Conservation (phyloP, 2,888 invertebrate genomes). For the Spisula subtruncata region DNA sequence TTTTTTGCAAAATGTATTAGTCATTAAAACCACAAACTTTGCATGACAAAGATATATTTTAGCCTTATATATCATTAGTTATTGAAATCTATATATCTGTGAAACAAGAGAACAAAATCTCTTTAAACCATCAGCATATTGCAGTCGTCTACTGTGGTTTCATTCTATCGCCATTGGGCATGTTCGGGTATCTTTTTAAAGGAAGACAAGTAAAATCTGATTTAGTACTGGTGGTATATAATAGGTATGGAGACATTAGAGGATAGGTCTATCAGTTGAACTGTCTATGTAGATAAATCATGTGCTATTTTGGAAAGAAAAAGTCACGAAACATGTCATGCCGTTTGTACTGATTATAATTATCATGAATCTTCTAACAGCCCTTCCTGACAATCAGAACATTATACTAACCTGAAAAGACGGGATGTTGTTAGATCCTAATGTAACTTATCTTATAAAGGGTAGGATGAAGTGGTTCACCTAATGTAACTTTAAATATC, state of each 20-base stretch:
- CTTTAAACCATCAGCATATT: background rate
- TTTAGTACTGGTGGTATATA: background rate
- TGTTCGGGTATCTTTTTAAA: background rate
- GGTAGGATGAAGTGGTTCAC: too few relatives aligned
- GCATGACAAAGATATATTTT: background rate
- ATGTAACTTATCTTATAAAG: too few relatives aligned
- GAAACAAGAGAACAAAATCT: background rate
- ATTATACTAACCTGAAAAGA: too few relatives aligned
- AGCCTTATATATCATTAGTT: background rate
- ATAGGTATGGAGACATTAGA: background rate
- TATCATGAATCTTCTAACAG: too few relatives aligned
- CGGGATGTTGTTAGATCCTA: too few relatives aligned
- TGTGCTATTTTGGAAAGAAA: background rate
- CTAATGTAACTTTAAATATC: too few relatives aligned
- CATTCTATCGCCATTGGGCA: background rate
- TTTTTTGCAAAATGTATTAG: background rate
- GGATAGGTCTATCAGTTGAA: background rate
- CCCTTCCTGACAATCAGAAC: too few relatives aligned
- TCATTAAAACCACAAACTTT: background rate
- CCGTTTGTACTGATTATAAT: too few relatives aligned
- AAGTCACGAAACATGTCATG: background rate
- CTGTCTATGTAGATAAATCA: conserved; percentile 1
- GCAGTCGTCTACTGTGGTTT: background rate
- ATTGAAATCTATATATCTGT: background rate
- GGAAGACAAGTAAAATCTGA: background rate